Conservation (phyloP, 2,888 invertebrate genomes). For the Merodon equestris region DNA sequence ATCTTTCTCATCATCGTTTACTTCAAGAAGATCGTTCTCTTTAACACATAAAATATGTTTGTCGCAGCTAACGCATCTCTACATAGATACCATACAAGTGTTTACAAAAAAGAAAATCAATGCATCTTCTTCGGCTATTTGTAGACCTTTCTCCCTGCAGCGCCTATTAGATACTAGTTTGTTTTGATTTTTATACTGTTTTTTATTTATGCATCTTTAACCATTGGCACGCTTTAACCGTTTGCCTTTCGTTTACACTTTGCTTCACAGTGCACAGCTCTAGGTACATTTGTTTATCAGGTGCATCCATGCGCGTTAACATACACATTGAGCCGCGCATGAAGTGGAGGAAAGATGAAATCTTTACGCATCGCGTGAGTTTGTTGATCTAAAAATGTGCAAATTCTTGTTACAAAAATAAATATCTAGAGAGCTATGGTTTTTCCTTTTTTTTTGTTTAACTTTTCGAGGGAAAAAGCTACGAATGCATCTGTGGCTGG, state of each 20-base stretch:
- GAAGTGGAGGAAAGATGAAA: too few relatives aligned
- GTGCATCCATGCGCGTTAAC: constrained; percentile 50
- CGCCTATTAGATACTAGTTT: too few relatives aligned
- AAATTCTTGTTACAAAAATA: constrained; percentile 57
- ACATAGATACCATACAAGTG: too few relatives aligned
- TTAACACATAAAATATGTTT: too few relatives aligned
- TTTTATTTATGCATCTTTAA: constrained; percentile 2
- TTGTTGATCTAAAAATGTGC: constrained; percentile 35
- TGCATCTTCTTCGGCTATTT: constrained; percentile 45
- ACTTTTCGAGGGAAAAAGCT: constrained; percentile 2
- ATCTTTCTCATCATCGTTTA: too few relatives aligned
- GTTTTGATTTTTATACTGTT: too few relatives aligned
- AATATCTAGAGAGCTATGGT: constrained; percentile 34
- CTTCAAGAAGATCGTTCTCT: too few relatives aligned
- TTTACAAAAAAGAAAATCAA: constrained; percentile 11
- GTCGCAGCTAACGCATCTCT: too few relatives aligned
- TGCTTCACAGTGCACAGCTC: constrained; percentile 4
- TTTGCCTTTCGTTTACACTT: constrained; percentile 34
- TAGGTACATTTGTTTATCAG: constrained; percentile 43
- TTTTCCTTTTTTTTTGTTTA: neutral
- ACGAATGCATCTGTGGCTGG: constrained; percentile 50
- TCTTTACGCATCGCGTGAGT: constrained; percentile 5
- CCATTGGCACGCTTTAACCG: constrained; percentile 43
- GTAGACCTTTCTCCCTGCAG: constrained; percentile 4
- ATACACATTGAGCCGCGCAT: too few relatives aligned